phyloP scores from a whole-genome alignment of 2,113 vertebrate species.

The Alethe diademata region DNA sequence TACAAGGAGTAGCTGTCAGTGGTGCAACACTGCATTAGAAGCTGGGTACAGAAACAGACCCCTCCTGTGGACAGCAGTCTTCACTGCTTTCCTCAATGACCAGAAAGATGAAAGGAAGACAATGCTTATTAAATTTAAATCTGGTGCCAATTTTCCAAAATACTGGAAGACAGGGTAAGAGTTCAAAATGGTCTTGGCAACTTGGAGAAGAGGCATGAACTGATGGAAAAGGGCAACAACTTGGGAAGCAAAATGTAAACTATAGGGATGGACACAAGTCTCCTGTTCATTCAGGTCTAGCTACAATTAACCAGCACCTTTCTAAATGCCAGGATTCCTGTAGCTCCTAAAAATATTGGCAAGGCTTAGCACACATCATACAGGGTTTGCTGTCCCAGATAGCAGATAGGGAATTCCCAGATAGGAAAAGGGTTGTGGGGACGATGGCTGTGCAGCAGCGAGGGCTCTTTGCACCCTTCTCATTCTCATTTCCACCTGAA shows the following conservation, averaged over 20 bases:
- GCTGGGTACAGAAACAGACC: not conserved
- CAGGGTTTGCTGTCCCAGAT: not conserved
- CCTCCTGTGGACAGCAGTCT: not conserved
- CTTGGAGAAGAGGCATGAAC: not conserved
- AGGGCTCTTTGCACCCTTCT: rapidly evolving
- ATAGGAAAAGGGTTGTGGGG: not conserved
- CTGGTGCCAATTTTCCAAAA: not conserved
- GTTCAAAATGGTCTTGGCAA: not conserved
- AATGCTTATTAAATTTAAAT: not conserved
- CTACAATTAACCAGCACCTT: not conserved
- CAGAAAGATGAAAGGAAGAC: not conserved
- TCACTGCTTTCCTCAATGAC: not conserved
- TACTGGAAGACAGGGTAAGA: not conserved
- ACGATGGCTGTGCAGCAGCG: rapidly evolving
- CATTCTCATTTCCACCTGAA: too few species aligned
- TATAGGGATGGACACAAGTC: not conserved
- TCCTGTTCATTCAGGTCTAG: not conserved
- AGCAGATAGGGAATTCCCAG: too few species aligned
- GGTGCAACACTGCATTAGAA: not conserved
- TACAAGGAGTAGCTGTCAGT: not conserved
- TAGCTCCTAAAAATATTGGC: not conserved
- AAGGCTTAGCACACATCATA: not conserved
- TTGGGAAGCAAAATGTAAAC: not conserved
- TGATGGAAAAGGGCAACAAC: not conserved
- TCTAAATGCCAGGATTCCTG: not conserved